Evolutionary conservation across 2,113 vertebrate genomes (phyloP).

Genomic region (Merops nubicus): DNA sequence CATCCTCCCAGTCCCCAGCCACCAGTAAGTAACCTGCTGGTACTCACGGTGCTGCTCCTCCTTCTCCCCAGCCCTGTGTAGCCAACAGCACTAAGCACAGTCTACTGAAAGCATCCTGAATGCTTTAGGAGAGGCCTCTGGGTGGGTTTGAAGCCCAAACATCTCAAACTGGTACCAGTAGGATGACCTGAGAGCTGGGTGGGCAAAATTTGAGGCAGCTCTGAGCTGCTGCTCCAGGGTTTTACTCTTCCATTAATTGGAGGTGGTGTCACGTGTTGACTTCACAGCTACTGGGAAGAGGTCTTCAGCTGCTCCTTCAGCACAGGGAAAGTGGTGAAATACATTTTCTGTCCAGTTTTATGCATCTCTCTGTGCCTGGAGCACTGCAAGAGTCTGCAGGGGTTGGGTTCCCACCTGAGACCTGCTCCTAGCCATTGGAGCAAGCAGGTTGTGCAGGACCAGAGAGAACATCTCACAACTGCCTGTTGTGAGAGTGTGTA

Average conservation of each 20-base stretch:
- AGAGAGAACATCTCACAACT: background rate
- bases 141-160: background rate
- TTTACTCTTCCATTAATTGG: background rate
- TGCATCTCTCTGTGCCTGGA: background rate
- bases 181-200: background rate
- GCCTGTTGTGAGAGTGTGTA: background rate
- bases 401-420: background rate
- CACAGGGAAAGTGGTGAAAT: background rate
- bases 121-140: background rate
- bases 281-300: background rate
- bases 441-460: background rate
- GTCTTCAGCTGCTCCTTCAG: background rate
- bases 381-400: background rate
- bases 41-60: background rate
- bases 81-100: background rate
- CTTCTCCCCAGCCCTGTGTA: background rate
- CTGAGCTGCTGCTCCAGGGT: background rate
- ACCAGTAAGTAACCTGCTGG: background rate
- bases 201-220: background rate
- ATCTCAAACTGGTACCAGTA: background rate
- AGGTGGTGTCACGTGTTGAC: background rate
- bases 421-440: background rate
- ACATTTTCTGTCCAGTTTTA: background rate
- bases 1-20: background rate
- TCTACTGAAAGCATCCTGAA: background rate